A percentile compares a stretch with the other conserved stretches of the same genome.
These are phyloP conservation scores for Sebastes schlegelii DNA, from an alignment of 2,113 vertebrate genomes.

Conservation along the genomic window DNA sequence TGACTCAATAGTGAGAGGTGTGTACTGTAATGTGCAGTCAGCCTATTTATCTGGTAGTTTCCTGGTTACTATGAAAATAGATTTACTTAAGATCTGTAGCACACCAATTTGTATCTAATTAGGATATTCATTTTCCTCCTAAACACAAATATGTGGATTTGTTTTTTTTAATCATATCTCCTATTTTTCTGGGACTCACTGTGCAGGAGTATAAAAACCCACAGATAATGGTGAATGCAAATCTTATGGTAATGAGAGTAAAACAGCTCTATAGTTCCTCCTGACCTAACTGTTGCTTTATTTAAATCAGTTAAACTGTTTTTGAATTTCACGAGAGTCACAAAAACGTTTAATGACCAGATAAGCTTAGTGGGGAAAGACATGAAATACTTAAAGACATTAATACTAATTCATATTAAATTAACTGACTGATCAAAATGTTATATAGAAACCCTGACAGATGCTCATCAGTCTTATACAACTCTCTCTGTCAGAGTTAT, in stretches of 20 bases:
- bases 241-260: conserved; percentile 15
- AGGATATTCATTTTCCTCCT: not conserved
- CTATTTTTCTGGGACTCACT: not conserved
- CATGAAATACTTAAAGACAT: not conserved
- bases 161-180: not conserved
- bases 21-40: no score
- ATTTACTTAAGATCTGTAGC: not conserved
- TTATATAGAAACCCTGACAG: not conserved
- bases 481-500: not conserved
- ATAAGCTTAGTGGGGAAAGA: not conserved
- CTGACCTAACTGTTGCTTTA: not conserved
- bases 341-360: not conserved
- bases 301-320: conserved; percentile 11
- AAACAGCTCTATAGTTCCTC: conserved; percentile 4
- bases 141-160: not conserved
- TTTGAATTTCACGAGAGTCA: conserved; percentile 4
- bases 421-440: not conserved
- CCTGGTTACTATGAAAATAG: not conserved
- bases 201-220: not conserved
- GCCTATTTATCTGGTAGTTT: not conserved
- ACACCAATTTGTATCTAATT: not conserved
- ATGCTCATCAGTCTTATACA: not conserved
- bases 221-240: conserved; percentile 18
- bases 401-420: not conserved
- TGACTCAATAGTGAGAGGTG: not conserved